Base-by-base conservation (phyloP, 2,113 vertebrate species). In the Peromyscus leucopus region DNA sequence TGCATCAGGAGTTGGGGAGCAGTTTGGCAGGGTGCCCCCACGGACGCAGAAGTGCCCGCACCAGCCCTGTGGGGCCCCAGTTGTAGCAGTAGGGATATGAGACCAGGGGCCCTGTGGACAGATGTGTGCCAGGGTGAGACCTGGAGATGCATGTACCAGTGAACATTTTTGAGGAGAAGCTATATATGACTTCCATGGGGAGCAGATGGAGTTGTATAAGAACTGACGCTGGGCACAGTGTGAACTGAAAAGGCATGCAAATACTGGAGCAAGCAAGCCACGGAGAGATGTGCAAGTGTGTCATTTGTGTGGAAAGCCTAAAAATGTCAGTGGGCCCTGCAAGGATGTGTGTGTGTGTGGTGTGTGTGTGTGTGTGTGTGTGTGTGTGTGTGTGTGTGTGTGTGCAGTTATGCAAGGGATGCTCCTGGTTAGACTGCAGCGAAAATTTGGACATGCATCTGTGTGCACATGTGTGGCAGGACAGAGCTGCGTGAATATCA, bases 171-270 rank as follows among this genome's bases (percentile, higher is more conserved):
- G 67, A 57, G 55, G n/a, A 31, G 51, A 48, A 51, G 22, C n/a
- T 88, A 55, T 12, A 51, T 51, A 12, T 71, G 71, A 78, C 76
- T 71, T 94, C 26, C n/a, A 55, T 63, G 84, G 71, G 48, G 36
- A 96, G 63, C 39, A 82, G 67, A 76, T 59, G 12, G 39, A 55
- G 63, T 74, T 92, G 89, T 82, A 0, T 94, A 82, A 96, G 90
- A 59, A 92, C 88, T 36, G 85, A 86, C 55, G 51, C 65, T 51
- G 55, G 57, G 63, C 42, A 28, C 63, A 21, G 93, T 33, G 39
- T 65, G 59, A 46, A 46, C 55, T 17, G 17, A 83, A 59, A 96
- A 33, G 9, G 22, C 48, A 4, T 72, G 72, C 79, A 79, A 46
- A 42, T 36, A 33, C 92, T 71, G 39, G 17, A 16, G 12, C 5